Conservation (phyloP, 2,888 invertebrate genomes). For the Macrosiphum euphorbiae region DNA sequence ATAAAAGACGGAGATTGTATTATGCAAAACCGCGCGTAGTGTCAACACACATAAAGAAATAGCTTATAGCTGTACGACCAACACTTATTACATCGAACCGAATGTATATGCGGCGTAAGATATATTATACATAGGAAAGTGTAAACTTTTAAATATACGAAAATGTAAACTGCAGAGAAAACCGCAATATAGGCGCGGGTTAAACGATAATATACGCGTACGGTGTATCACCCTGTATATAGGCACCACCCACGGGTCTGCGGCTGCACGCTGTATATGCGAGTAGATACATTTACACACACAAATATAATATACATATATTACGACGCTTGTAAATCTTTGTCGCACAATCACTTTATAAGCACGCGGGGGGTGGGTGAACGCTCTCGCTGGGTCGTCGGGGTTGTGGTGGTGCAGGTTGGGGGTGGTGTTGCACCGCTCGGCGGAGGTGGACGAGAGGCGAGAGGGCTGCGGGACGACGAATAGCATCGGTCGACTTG, state of each 20-base stretch:
- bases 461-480: conserved; percentile 26
- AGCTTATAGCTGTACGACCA: neutral
- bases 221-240: neutral
- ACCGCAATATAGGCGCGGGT: neutral
- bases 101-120: too few relatives aligned
- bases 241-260: too few relatives aligned
- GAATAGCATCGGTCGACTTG: conserved; percentile 60
- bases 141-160: too few relatives aligned
- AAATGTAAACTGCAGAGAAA: neutral
- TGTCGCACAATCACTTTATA: conserved; percentile 56
- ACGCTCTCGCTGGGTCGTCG: neutral
- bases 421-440: neutral
- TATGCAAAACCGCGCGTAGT: neutral
- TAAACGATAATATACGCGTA: neutral
- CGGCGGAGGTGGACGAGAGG: neutral
- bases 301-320: neutral
- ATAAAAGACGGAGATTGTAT: neutral
- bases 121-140: neutral
- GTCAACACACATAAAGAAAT: neutral
- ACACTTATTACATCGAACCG: neutral
- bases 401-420: neutral
- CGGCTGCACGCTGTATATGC: neutral
- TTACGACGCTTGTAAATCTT: conserved; percentile 44
- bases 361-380: neutral
- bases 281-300: neutral